Conservation (phyloP, 2,888 invertebrate genomes). For the Xestia xanthographa region DNA sequence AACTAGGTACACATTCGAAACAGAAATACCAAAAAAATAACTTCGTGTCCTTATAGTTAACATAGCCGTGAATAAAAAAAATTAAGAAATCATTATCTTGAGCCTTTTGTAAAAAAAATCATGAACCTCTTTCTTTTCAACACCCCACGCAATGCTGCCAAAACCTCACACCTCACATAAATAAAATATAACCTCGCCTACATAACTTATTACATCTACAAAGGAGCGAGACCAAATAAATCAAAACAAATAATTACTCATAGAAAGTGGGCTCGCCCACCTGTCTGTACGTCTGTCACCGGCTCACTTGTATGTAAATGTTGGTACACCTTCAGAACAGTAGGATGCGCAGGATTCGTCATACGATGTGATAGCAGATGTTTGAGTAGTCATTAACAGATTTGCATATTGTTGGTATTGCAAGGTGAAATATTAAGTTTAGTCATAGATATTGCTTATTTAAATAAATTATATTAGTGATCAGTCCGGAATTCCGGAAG, state of each 20-base stretch:
- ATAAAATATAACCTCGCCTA: conserved; percentile 11
- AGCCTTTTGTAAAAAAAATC: not conserved
- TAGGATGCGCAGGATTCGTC: conserved; percentile 58
- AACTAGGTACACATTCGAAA: too few relatives aligned
- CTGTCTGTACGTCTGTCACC: conserved; percentile 55
- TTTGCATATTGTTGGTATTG: conserved; percentile 43
- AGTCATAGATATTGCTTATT: conserved; percentile 45
- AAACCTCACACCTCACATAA: not conserved
- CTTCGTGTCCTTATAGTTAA: too few relatives aligned
- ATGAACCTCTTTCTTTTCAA: not conserved
- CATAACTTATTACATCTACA: conserved; percentile 11
- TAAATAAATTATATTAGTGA: conserved; percentile 41
- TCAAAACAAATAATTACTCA: conserved; percentile 45
- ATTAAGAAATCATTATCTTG: not conserved
- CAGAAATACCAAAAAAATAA: too few relatives aligned
- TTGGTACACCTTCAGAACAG: conserved; percentile 44
- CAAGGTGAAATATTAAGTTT: conserved; percentile 44
- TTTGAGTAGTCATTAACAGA: conserved; percentile 25
- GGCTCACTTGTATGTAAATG: conserved; percentile 30
- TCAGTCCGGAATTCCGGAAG: conserved; percentile 21
- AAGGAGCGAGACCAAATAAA: conserved; percentile 38
- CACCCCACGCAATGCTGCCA: not conserved
- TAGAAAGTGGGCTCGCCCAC: conserved; percentile 66
- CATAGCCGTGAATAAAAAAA: not conserved
- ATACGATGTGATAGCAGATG: conserved; percentile 33